Percentiles rank a stretch among this genome's conserved stretches.
These are phyloP conservation scores for Donacobius atricapilla DNA, from an alignment of 2,113 vertebrate genomes.

Conservation along the genomic window DNA sequence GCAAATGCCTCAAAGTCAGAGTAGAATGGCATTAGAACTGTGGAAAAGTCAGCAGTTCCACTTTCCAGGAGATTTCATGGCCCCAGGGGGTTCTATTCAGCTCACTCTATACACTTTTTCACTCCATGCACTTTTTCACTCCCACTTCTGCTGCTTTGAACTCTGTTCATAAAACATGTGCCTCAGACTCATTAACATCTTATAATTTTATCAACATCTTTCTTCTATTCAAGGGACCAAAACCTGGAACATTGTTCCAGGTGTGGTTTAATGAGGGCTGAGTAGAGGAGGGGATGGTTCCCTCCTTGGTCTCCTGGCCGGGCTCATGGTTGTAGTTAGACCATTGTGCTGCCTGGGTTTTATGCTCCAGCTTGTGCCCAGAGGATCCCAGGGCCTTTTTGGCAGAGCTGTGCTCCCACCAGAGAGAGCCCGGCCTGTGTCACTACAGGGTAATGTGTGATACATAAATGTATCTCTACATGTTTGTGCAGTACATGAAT, in stretches of 20 bases:
- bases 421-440: not conserved
- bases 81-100: not conserved
- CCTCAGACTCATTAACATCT: not conserved
- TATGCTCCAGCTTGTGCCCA: not conserved
- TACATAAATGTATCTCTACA: too few species aligned
- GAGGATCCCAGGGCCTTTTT: not conserved
- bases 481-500: not conserved
- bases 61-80: not conserved
- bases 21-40: not conserved
- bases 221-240: not conserved
- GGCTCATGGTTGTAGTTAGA: too few species aligned
- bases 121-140: too few species aligned
- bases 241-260: not conserved
- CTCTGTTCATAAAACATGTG: not conserved
- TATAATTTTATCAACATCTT: not conserved
- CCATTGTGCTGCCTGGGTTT: not conserved
- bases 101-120: not conserved
- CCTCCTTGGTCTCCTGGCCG: not conserved
- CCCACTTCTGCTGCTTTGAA: not conserved
- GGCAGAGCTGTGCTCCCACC: not conserved
- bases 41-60: not conserved
- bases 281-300: not conserved
- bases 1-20: not conserved
- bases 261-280: not conserved
- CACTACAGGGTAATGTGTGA: not conserved